Percentiles rank a stretch among this genome's conserved stretches.
phyloP scores from a whole-genome alignment of 2,797 vertebrate species.

The Sebastolobus alascanus region DNA sequence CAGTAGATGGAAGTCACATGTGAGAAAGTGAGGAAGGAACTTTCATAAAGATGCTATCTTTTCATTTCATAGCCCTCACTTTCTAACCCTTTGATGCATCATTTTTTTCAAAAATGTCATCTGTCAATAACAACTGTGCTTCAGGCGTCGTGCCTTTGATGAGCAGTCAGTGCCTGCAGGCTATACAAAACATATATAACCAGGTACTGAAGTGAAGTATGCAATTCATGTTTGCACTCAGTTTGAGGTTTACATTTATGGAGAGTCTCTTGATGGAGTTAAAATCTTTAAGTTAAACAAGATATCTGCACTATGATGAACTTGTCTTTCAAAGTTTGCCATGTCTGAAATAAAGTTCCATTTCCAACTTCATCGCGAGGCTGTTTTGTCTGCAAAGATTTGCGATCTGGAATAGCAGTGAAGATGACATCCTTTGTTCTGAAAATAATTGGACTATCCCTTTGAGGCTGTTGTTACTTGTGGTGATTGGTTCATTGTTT shows the following conservation, averaged over 20 bases:
- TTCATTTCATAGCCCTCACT: constrained; percentile 23
- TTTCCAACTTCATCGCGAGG: constrained; percentile 4
- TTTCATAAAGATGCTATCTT: constrained; percentile 15
- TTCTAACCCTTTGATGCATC: constrained; percentile 42
- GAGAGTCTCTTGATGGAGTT: constrained; percentile 25
- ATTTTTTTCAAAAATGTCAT: constrained; percentile 50
- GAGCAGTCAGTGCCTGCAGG: constrained; percentile 58
- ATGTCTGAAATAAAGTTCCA: constrained; percentile 27
- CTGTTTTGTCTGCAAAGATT: constrained; percentile 22
- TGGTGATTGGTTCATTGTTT: constrained; percentile 63
- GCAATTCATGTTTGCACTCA: constrained; percentile 9
- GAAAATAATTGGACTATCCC: constrained; percentile 48
- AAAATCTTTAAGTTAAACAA: constrained; percentile 35
- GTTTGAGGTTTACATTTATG: constrained; percentile 39
- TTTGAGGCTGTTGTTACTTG: constrained; percentile 36
- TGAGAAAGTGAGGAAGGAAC: not conserved
- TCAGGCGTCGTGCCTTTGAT: constrained; percentile 60
- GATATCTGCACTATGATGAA: constrained; percentile 21
- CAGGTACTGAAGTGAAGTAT: constrained; percentile 41
- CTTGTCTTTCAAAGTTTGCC: constrained; percentile 38
- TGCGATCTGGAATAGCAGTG: constrained; percentile 10
- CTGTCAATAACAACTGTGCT: constrained; percentile 67
- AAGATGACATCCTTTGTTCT: constrained; percentile 46
- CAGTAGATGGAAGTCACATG: not conserved
- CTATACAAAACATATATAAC: constrained; percentile 55